These are phyloP conservation scores for Macroteleia sp. DNA, from an alignment of 2,888 invertebrate genomes.

Conservation along the genomic window DNA sequence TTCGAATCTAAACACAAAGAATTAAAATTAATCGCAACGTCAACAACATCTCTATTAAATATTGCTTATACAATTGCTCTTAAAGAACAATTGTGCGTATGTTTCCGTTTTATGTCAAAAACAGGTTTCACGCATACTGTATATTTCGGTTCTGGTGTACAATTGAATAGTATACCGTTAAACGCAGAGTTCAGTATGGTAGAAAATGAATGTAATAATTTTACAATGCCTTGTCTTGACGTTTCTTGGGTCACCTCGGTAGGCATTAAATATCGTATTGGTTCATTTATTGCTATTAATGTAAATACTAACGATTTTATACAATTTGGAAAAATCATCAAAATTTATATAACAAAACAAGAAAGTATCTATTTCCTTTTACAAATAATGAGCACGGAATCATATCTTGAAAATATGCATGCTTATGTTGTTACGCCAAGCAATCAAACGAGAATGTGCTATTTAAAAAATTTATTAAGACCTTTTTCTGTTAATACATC, in stretches of 20 bases:
- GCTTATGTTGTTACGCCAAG: too few species aligned
- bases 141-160: too few species aligned
- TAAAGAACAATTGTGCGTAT: slow-evolving; percentile 20
- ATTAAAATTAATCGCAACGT: slow-evolving; percentile 8
- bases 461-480: too few species aligned
- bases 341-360: slow-evolving; percentile 2
- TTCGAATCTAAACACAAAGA: slow-evolving; percentile 33
- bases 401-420: neutral
- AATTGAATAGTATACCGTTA: too few species aligned
- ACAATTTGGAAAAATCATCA: slow-evolving; percentile 1
- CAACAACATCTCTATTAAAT: slow-evolving; percentile 10
- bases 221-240: neutral
- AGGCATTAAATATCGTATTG: neutral
- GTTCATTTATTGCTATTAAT: slow-evolving; percentile 5
- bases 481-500: too few species aligned
- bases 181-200: too few species aligned
- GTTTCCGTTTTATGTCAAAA: slow-evolving; percentile 11
- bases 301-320: neutral
- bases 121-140: neutral
- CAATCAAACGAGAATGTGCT: too few species aligned
- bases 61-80: slow-evolving; percentile 8
- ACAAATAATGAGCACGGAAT: slow-evolving; percentile 3
- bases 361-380: neutral
- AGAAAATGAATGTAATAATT: too few species aligned
- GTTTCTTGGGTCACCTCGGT: neutral